Base-by-base conservation (phyloP, 2,888 invertebrate species). In the Junonia oenone region DNA sequence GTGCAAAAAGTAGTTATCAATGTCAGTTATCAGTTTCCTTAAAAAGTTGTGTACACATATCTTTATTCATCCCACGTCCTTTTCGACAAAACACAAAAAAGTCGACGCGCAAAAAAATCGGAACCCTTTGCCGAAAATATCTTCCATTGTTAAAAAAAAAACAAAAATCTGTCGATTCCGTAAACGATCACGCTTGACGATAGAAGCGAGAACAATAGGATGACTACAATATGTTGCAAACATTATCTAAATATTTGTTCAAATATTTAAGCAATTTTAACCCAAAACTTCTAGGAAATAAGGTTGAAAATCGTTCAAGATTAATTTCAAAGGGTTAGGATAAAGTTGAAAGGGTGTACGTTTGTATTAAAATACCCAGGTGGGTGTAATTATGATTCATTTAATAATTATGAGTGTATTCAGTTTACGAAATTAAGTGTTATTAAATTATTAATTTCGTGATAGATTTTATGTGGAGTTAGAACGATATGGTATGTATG, bases 141-240 rank as follows among this genome's bases (percentile, higher is more conserved):
- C 71, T 71, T 63, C 69, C 62, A 72, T 81, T 78, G 80, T 81
- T 73, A 72, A 59, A 43, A 43, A 40, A 40, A 43, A 72, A 77
- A 6, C 2, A 11, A 29, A n/a, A 78, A 82, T 81, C 83, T 80
- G 75, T 71, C 73, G 68, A 68, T 72, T 71, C 70, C 71, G 66
- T 66, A 73, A 71, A 72, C 71, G 71, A 79, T 80, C 81, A 80
- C 81, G 77, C 66, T 46, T 51, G 51, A 27, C 46, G 55, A 56
- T 51, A 40, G 27, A 51, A 17, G 45, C 15, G 48, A 62, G 64
- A 63, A 68, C 79, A 81, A 79, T 69, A 57, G 64, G 17, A 58
- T 45, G 60, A 72, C 65, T 66, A 65, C 60, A 61, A 51, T 58
- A 51, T 69, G 72, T 75, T 26, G 57, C 72, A 69, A 71, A 79